These are phyloP conservation scores for Tetramorium alpestre DNA, from an alignment of 1,140 invertebrate genomes.

Conservation along the genomic window DNA sequence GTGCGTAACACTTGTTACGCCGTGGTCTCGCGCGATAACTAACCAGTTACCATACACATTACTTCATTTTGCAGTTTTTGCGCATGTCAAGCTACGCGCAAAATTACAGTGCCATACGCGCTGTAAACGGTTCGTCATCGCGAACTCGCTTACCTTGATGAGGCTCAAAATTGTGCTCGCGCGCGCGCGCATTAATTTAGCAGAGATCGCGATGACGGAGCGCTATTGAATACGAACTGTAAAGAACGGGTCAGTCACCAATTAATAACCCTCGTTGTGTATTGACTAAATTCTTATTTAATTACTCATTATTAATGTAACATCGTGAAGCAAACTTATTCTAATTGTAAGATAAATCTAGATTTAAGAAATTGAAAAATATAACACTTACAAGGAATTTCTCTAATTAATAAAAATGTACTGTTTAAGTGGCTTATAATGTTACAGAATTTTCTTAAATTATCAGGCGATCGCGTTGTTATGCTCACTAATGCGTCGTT, in stretches of 20 bases:
- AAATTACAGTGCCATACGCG: slow-evolving; percentile 8
- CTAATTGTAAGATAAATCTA: background rate
- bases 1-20: background rate
- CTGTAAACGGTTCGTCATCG: background rate
- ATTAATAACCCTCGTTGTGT: background rate
- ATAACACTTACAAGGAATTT: background rate
- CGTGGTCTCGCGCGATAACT: background rate
- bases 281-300: background rate
- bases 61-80: slow-evolving; percentile 12
- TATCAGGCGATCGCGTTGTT: background rate
- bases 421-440: background rate
- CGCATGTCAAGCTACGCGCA: background rate
- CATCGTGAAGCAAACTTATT: background rate
- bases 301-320: background rate
- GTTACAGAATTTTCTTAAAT: background rate
- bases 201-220: background rate
- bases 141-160: slow-evolving; percentile 56
- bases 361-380: background rate
- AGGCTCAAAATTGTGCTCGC: slow-evolving; percentile 18
- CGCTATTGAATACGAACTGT: background rate
- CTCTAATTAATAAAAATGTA: background rate
- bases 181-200: slow-evolving; percentile 31
- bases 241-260: background rate
- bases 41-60: background rate
- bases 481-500: background rate